A percentile compares a stretch with the other conserved stretches of the same genome.
These are phyloP conservation scores for Zenarchopterus dispar DNA, from an alignment of 2,797 vertebrate species.

Conservation along the genomic window DNA sequence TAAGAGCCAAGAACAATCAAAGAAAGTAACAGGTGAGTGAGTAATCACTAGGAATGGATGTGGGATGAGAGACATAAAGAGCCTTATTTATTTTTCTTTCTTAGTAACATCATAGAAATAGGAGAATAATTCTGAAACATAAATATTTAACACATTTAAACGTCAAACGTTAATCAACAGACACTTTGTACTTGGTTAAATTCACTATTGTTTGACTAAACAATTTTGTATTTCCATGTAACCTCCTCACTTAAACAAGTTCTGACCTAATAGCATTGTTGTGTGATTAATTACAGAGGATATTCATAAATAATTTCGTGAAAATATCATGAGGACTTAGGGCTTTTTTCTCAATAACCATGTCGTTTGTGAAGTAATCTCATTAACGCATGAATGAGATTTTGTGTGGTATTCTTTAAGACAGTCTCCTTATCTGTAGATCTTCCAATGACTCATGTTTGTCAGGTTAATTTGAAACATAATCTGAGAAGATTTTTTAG, in stretches of 20 bases:
- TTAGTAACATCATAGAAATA: background rate
- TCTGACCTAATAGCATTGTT: background rate
- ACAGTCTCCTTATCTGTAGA: too few species aligned
- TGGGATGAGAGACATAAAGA: background rate
- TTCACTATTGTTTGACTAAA: too few species aligned
- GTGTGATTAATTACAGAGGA: background rate
- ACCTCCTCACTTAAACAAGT: background rate
- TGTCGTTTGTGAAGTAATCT: background rate
- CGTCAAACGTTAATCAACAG: too few species aligned
- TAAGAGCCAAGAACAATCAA: constrained; percentile 9
- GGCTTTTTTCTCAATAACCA: background rate
- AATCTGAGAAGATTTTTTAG: too few species aligned
- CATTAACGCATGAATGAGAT: too few species aligned
- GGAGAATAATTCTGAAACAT: background rate
- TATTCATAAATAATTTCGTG: background rate
- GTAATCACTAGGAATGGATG: background rate
- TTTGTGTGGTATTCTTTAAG: too few species aligned
- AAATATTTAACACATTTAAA: too few species aligned
- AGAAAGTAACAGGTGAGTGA: constrained; percentile 18
- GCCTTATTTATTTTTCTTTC: background rate
- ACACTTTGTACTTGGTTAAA: too few species aligned
- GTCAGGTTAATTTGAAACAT: too few species aligned
- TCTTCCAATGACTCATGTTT: too few species aligned
- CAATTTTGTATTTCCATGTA: background rate
- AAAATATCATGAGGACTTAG: background rate